A percentile compares a stretch with the other conserved stretches of the same genome.
These are phyloP conservation scores for Phylloscopus trochilus DNA, from an alignment of 2,113 vertebrate species.

Conservation along the genomic window DNA sequence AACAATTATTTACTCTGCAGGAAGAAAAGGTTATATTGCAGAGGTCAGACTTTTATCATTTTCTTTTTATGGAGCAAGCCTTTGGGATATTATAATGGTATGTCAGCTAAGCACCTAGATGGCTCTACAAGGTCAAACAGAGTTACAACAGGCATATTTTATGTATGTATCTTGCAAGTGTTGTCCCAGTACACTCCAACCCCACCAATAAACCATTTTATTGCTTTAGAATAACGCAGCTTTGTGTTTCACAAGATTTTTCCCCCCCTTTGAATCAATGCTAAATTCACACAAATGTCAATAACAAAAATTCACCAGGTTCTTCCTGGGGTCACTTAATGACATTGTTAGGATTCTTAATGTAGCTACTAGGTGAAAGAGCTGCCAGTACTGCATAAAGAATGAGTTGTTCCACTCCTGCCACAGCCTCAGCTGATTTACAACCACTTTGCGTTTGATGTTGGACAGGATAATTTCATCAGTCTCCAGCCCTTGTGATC, in stretches of 20 bases:
- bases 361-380: slow-evolving; percentile 72
- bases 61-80: slow-evolving; percentile 48
- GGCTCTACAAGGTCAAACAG: slow-evolving; percentile 69
- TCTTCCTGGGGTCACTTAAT: slow-evolving; percentile 73
- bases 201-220: slow-evolving; percentile 37
- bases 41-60: slow-evolving; percentile 32
- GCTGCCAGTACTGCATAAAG: slow-evolving; percentile 74
- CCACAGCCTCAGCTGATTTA: slow-evolving; percentile 88
- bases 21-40: slow-evolving; percentile 45
- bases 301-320: slow-evolving; percentile 58
- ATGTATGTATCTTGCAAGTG: slow-evolving; percentile 40
- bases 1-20: slow-evolving; percentile 58
- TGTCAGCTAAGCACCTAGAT: slow-evolving; percentile 26
- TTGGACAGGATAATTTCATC: slow-evolving; percentile 92
- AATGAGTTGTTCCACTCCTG: slow-evolving; percentile 81
- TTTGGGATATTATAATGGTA: slow-evolving; percentile 39
- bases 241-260: slow-evolving; percentile 41
- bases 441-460: slow-evolving; percentile 89
- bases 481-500: slow-evolving; percentile 90
- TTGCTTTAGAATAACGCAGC: slow-evolving; percentile 48
- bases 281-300: slow-evolving; percentile 33
- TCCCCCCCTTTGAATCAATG: background rate
- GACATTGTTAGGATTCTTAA: slow-evolving; percentile 82
- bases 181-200: slow-evolving; percentile 1
- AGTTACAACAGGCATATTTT: slow-evolving; percentile 62